Percentiles rank a stretch among this genome's conserved stretches.
Evolutionary conservation across 2,888 invertebrate species (phyloP).

Genomic region (Lissonota sp.): DNA sequence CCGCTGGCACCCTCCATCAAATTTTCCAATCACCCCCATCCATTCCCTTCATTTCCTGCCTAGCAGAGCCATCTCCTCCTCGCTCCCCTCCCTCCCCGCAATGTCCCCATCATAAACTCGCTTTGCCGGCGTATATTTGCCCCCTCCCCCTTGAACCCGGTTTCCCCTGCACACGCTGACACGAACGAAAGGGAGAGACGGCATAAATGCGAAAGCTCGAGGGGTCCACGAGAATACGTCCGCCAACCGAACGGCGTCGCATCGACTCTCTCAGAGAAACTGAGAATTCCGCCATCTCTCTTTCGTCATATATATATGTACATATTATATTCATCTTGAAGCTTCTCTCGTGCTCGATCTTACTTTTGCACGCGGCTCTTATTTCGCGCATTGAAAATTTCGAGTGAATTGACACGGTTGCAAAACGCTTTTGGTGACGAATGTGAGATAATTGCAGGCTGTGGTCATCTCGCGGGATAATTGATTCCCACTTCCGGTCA

Average conservation of each 20-base stretch:
- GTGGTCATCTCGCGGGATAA: too few relatives aligned
- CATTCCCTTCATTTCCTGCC: conserved; percentile 79
- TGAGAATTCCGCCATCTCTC: conserved; percentile 66
- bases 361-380: conserved; percentile 11
- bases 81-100: conserved; percentile 51
- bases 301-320: conserved; percentile 51
- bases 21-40: conserved; percentile 82
- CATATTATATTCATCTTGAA: conserved; percentile 47
- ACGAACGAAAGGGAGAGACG: conserved; percentile 76
- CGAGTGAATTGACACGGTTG: neutral
- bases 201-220: conserved; percentile 73
- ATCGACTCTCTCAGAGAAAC: conserved; percentile 39
- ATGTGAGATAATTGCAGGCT: too few relatives aligned
- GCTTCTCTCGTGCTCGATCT: too few relatives aligned
- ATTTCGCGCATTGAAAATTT: neutral
- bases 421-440: too few relatives aligned
- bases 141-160: conserved; percentile 23
- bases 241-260: conserved; percentile 76
- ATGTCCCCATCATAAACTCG: conserved; percentile 47
- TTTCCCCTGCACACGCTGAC: conserved; percentile 62
- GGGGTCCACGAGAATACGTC: conserved; percentile 70
- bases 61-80: conserved; percentile 65
- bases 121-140: conserved; percentile 48
- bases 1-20: conserved; percentile 79
- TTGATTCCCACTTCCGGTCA: too few relatives aligned